phyloP scores from a whole-genome alignment of 2,888 invertebrate genomes.

The Nomada ferruginata region DNA sequence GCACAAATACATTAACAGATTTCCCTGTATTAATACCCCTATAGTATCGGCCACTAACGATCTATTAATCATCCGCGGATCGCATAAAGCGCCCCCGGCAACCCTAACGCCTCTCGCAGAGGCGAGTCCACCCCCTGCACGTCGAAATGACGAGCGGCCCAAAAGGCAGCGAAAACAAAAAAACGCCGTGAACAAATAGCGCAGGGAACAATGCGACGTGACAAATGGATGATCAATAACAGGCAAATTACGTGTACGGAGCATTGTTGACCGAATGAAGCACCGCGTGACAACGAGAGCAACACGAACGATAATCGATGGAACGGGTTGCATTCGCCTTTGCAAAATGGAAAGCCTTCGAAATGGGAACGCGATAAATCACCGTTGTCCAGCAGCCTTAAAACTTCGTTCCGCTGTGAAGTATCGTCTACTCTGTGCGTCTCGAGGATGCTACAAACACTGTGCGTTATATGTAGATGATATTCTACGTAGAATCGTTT shows the following conservation, averaged over 20 bases:
- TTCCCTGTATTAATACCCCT: no score
- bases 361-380: conserved; percentile 72
- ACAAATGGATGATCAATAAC: conserved; percentile 61
- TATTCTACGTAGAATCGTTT: background rate
- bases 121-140: no score
- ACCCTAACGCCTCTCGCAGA: no score
- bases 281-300: conserved; percentile 57
- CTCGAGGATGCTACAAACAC: background rate
- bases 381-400: conserved; percentile 69
- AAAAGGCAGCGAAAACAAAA: background rate
- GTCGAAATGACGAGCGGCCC: background rate
- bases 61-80: no score
- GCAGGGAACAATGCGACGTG: conserved; percentile 38
- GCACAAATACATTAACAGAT: no score
- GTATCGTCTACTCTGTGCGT: conserved; percentile 27
- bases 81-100: no score
- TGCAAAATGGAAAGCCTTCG: conserved; percentile 49
- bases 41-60: no score
- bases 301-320: conserved; percentile 60
- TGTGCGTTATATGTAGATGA: background rate
- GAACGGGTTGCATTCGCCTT: conserved; percentile 45
- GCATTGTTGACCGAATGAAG: conserved; percentile 60
- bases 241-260: conserved; percentile 58
- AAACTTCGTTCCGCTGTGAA: conserved; percentile 72
- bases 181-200: conserved; percentile 1